Conservation (phyloP, 1,140 invertebrate species). For the Lanistes nyassanus region DNA sequence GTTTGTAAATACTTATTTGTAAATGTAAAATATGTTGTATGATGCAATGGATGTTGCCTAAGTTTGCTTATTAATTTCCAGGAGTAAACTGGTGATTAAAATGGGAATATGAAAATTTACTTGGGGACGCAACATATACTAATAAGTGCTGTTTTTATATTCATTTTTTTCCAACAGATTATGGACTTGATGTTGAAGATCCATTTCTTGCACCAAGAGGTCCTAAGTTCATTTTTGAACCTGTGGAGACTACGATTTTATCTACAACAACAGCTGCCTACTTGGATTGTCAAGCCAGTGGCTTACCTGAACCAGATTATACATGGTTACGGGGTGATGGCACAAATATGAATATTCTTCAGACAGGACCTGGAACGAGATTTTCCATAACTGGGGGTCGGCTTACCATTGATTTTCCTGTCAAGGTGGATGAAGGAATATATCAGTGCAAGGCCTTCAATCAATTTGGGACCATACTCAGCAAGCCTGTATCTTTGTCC, state of each 20-base stretch:
- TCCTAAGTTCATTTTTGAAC: slow-evolving; percentile 41
- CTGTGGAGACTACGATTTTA: slow-evolving; percentile 40
- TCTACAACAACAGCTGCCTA: slow-evolving; percentile 9
- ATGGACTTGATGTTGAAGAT: slow-evolving; percentile 40
- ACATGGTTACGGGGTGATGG: slow-evolving; percentile 30
- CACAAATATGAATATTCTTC: background rate
- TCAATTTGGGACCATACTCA: slow-evolving; percentile 36
- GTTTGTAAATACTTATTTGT: background rate
- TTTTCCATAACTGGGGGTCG: slow-evolving; percentile 44
- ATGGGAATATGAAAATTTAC: background rate
- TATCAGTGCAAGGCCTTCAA: slow-evolving; percentile 47
- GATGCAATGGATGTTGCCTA: background rate
- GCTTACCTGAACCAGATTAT: slow-evolving; percentile 41
- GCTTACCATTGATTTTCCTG: slow-evolving; percentile 37
- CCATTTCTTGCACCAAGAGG: slow-evolving; percentile 41
- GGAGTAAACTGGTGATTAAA: background rate
- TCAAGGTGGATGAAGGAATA: slow-evolving; percentile 29
- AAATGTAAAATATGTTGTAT: too few species aligned
- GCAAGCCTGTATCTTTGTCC: slow-evolving; percentile 35
- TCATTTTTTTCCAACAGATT: slow-evolving; percentile 35
- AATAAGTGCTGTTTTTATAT: background rate
- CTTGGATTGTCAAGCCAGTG: slow-evolving; percentile 44
- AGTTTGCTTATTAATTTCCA: background rate
- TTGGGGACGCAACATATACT: background rate
- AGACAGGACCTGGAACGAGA: slow-evolving; percentile 4